Conservation (phyloP, 1,140 invertebrate genomes). For the Diabrotica virgifera region DNA sequence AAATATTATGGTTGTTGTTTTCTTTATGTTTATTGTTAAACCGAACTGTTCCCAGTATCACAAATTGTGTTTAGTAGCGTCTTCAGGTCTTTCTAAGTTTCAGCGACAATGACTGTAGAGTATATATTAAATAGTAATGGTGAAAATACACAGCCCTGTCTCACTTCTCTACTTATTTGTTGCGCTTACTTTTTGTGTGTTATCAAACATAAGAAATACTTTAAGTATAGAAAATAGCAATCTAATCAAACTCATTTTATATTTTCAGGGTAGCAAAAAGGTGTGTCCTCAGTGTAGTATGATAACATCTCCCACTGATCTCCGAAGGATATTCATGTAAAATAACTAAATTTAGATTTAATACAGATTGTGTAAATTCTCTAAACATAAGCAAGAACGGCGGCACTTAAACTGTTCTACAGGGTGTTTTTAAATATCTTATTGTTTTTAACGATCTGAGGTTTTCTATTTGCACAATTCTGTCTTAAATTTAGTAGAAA, state of each 20-base stretch:
- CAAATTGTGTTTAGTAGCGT: too few species aligned
- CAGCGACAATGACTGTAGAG: too few species aligned
- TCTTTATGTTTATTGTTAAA: too few species aligned
- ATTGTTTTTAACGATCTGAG: not conserved
- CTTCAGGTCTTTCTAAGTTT: too few species aligned
- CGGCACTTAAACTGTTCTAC: not conserved
- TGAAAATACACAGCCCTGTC: too few species aligned
- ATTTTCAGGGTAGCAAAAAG: conserved; percentile 66
- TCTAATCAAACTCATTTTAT: conserved; percentile 12
- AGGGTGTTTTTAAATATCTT: not conserved
- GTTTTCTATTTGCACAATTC: not conserved
- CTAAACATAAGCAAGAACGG: not conserved
- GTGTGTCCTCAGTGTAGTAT: conserved; percentile 80
- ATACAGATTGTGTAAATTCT: not conserved
- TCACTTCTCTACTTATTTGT: not conserved
- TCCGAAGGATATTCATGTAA: conserved; percentile 75
- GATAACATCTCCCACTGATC: conserved; percentile 72
- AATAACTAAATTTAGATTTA: conserved; percentile 9
- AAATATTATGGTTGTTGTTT: too few species aligned
- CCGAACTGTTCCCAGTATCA: too few species aligned
- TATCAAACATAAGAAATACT: not conserved
- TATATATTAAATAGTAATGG: too few species aligned
- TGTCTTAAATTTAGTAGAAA: not conserved
- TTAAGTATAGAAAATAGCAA: not conserved
- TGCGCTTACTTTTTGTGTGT: not conserved